Base-by-base conservation (phyloP, 2,797 vertebrate species). In the Enteromius unitaeniatus region DNA sequence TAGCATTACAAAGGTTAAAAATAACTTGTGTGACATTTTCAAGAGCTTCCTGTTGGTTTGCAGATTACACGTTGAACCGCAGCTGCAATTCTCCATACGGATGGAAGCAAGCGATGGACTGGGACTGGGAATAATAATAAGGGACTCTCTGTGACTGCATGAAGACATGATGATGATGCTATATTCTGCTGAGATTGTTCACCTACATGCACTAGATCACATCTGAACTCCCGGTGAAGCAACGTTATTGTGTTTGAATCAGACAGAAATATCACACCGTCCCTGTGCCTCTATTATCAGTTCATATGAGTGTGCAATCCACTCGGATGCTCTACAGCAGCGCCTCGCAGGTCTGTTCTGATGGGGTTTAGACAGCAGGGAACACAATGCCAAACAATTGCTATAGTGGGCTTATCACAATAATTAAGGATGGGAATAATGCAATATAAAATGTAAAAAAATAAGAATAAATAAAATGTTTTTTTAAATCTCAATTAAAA, bases 261-360 rank as follows among this genome's bases (percentile, higher is more conserved):
- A 40, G 64, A 49, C 42, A 15, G 78, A 58, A 45, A 70, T 80
- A 47, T 34, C 23, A 72, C 67, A 31, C 26, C 13, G 0, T 31
- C 17, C 9, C 34, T 10, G 37, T 26, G 34, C 53, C 74, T 19
- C 8, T 37, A 42, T 60, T 34, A 62, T 72, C n/a, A 34, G 47
- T 23, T 21, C 17, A 80, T n/a, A n/a, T n/a, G 10, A 31, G 31
- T 40, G 28, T 11, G 21, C 40, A 21, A 31, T 78, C 17, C 26
- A n/a, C 58, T 78, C 93, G 96, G 97, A 97, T 98, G 67, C 45
- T 97, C 97, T 34, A 34, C 62, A 19, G 62, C 92, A 92, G 91
- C 91, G 81, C 89, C 93, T 92, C 95, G 11, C 65, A 14, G 37
- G 47, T 28, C 70, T 51, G 8, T 31, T 21, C 45, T 73, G 70